Percentiles rank a stretch among this genome's conserved stretches.
Evolutionary conservation across 2,888 invertebrate species (phyloP).

Genomic region (Archips crataeganus): DNA sequence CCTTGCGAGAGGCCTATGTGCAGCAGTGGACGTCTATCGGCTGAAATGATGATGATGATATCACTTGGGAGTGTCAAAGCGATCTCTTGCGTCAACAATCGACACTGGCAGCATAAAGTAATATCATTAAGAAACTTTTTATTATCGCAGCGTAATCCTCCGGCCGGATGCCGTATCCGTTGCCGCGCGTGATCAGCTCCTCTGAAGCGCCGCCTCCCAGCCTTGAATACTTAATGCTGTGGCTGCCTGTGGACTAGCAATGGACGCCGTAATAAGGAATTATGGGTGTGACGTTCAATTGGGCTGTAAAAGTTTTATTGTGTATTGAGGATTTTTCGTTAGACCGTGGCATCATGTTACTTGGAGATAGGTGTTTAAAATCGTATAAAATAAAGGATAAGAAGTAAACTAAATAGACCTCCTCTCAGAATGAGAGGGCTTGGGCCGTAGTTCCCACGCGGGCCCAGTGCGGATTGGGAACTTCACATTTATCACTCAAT

Average conservation of each 20-base stretch:
- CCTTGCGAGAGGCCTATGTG: no score
- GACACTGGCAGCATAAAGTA: conserved; percentile 17
- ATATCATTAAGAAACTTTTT: conserved; percentile 39
- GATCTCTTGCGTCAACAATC: conserved; percentile 11
- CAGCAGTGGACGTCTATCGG: no score
- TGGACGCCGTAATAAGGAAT: conserved; percentile 50
- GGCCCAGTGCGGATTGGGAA: no score
- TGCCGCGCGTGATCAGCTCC: conserved; percentile 71
- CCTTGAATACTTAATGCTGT: conserved; percentile 74
- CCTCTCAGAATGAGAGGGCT: no score
- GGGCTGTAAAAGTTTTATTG: conserved; percentile 34
- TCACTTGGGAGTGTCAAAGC: background rate
- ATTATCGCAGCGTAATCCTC: conserved; percentile 35
- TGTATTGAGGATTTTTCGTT: conserved; percentile 14
- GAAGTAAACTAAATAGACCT: no score
- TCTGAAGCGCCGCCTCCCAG: conserved; percentile 51
- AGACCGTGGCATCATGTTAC: background rate
- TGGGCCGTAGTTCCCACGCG: no score
- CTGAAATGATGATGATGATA: no score
- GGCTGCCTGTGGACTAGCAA: conserved; percentile 59
- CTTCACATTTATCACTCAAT: no score
- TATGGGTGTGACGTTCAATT: conserved; percentile 45
- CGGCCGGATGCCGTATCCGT: conserved; percentile 79
- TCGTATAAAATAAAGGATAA: no score
- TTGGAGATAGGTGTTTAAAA: background rate